A percentile compares a stretch with the other conserved stretches of the same genome.
Evolutionary conservation across 2,113 vertebrate species (phyloP).

Genomic region (Macrotus californicus): DNA sequence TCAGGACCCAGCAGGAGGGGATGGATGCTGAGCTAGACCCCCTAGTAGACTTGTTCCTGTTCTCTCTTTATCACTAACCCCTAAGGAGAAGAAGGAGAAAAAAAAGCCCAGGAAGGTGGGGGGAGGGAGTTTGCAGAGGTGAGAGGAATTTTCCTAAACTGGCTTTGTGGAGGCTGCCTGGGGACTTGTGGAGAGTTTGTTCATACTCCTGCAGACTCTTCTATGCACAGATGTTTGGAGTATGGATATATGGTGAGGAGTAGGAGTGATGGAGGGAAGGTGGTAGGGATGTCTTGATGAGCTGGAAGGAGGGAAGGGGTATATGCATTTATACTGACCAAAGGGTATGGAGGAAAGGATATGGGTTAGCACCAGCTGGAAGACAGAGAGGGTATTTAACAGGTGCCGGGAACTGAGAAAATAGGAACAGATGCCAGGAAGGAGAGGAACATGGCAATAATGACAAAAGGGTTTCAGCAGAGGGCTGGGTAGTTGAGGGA

Average conservation of each 20-base stretch:
- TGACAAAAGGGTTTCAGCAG: not conserved
- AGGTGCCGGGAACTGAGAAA: not conserved
- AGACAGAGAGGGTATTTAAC: not conserved
- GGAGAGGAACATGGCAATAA: not conserved
- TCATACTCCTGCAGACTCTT: not conserved
- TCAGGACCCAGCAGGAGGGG: conserved; percentile 59
- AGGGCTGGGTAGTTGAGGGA: not conserved
- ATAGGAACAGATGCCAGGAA: not conserved
- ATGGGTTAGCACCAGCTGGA: not conserved
- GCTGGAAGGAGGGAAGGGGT: not conserved
- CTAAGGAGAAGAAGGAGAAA: not conserved
- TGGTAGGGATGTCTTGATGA: not conserved
- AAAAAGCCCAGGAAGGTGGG: not conserved
- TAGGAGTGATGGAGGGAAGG: not conserved
- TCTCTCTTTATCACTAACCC: conserved; percentile 22
- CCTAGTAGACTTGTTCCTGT: conserved; percentile 13
- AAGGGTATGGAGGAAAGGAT: not conserved
- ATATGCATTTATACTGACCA: not conserved
- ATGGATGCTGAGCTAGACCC: not conserved
- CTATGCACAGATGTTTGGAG: not conserved
- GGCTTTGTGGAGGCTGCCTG: not conserved
- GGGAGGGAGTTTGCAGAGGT: not conserved
- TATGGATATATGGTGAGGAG: not conserved
- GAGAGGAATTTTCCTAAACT: not conserved
- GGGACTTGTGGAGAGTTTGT: not conserved